Evolutionary conservation across 2,797 vertebrate species (phyloP).

Genomic region (Hirundo rustica): DNA sequence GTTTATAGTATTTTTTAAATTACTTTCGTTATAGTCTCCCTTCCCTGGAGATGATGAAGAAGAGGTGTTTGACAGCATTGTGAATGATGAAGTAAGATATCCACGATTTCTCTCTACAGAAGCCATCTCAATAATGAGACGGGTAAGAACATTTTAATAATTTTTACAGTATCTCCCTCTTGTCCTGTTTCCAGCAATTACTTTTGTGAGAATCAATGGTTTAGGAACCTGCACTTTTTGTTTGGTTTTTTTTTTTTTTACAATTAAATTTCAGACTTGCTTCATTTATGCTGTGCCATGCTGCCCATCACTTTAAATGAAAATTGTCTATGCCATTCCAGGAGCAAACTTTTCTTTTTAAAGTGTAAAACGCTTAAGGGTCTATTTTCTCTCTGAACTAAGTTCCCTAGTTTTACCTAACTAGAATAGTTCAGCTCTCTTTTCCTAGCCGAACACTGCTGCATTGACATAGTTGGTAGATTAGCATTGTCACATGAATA

Average conservation of each 20-base stretch:
- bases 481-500: slow-evolving; percentile 41
- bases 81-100: slow-evolving; percentile 98
- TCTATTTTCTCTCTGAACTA: not conserved
- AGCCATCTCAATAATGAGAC: slow-evolving; percentile 98
- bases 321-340: not conserved
- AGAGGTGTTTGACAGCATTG: slow-evolving; percentile 99
- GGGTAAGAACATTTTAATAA: slow-evolving; percentile 79
- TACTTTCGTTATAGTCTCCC: slow-evolving; percentile 83
- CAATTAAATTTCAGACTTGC: not conserved
- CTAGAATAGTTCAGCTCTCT: not conserved
- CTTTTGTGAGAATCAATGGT: not conserved
- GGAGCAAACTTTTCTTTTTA: not conserved
- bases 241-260: not conserved
- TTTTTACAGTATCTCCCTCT: not conserved
- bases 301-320: not conserved
- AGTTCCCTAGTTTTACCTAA: not conserved
- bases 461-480: not conserved
- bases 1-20: not conserved
- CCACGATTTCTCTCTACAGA: slow-evolving; percentile 96
- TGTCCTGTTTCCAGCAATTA: not conserved
- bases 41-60: slow-evolving; percentile 99
- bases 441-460: not conserved
- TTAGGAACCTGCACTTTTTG: rapidly evolving
- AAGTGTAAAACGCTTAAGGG: not conserved
- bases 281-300: not conserved